Percentiles rank a stretch among this genome's conserved stretches.
Conservation (phyloP, 2,888 invertebrate genomes). For the Heliconius erato region DNA sequence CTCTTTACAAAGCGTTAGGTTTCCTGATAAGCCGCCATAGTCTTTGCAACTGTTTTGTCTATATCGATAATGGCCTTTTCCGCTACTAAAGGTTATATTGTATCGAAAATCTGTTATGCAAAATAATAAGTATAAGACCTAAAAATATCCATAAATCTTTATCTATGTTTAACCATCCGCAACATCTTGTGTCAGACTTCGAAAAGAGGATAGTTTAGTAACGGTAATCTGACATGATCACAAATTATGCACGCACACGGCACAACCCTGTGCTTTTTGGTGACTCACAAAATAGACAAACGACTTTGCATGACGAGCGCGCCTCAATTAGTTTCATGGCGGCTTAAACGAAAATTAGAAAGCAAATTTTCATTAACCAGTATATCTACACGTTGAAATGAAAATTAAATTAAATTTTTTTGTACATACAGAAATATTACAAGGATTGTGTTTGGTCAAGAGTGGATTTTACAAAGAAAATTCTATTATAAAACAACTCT, state of each 20-base stretch:
- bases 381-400: background rate
- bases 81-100: background rate
- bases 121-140: background rate
- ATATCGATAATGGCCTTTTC: slow-evolving; percentile 42
- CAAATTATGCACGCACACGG: slow-evolving; percentile 52
- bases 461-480: background rate
- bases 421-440: too few relatives aligned
- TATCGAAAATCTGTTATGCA: background rate
- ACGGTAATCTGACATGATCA: slow-evolving; percentile 47
- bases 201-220: slow-evolving; percentile 35
- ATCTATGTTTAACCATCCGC: slow-evolving; percentile 10
- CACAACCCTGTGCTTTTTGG: slow-evolving; percentile 68
- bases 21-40: slow-evolving; percentile 76
- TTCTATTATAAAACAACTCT: background rate
- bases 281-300: slow-evolving; percentile 76
- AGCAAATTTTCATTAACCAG: slow-evolving; percentile 17
- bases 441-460: background rate
- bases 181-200: slow-evolving; percentile 28
- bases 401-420: slow-evolving; percentile 1
- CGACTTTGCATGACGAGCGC: slow-evolving; percentile 68
- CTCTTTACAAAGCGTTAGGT: slow-evolving; percentile 76
- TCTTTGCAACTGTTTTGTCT: slow-evolving; percentile 69
- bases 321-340: slow-evolving; percentile 67
- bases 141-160: slow-evolving; percentile 3
- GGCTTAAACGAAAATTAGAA: slow-evolving; percentile 35